Base-by-base conservation (phyloP, 2,797 vertebrate species). In the Brachyalestes nurse region DNA sequence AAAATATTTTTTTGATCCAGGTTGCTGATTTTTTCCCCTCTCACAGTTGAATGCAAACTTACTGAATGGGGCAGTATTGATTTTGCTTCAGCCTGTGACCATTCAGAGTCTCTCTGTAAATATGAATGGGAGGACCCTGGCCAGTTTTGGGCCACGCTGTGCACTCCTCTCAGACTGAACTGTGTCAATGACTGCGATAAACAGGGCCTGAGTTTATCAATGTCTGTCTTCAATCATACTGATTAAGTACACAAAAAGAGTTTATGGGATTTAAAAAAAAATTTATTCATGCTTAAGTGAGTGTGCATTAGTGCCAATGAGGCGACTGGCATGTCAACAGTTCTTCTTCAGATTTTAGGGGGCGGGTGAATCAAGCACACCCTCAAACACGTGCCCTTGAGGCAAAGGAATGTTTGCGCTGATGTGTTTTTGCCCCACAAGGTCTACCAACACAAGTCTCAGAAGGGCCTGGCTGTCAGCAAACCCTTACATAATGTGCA, bases 91-190 rank as follows among this genome's bases (percentile, higher is more conserved):
- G 74, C 42, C 76, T n/a, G 23, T 81, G 77, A 58, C 64, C 71
- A 65, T 65, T 71, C 64, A 65, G 51, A 55, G 53, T 73, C 38
- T 81, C 73, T 87, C 73, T 75, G 84, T 82, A 85, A 88, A 88
- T 79, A 88, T 76, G 58, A 82, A 81, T 72, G 70, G 57, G 51
- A 75, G 73, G 61, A 69, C 34, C 42, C 49, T 79, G 79, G 76
- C 47, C 51, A 72, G 67, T 66, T 80, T 70, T 81, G 80, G 72
- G 72, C 78, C 78, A 25, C 60, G 38, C 61, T 60, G 42, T 79
- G 17, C 23, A 72, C 82, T 77, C 69, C 66, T 49, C 57, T 49
- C 45, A 19, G 61, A 60, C 45, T 82, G 82, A 87, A 88, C 72
- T 61, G 79, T 82, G 85, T 82, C 85, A 84, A 77, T 38, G 83